Evolutionary conservation across 2,797 vertebrate genomes (phyloP).

Genomic region (Acanthurus lineatus): DNA sequence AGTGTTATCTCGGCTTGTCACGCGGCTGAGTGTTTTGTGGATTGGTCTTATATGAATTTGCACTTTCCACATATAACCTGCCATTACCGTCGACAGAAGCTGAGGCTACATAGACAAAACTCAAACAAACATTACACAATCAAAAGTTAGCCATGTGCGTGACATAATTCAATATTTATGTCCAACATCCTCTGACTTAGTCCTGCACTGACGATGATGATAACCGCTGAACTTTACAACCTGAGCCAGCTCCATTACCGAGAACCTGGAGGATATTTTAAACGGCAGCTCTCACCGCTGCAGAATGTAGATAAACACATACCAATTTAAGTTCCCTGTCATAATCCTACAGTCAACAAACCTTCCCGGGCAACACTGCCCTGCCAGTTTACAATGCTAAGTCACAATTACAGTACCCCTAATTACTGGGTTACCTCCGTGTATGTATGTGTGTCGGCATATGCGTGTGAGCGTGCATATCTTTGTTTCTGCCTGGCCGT

Average conservation of each 20-base stretch:
- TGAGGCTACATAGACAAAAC: conserved; percentile 7
- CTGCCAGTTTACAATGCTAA: conserved; percentile 74
- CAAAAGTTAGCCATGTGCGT: background rate
- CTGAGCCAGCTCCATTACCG: conserved; percentile 52
- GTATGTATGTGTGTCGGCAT: conserved; percentile 32
- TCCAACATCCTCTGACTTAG: conserved; percentile 14
- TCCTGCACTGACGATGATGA: conserved; percentile 22
- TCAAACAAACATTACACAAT: conserved; percentile 15
- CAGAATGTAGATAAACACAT: conserved; percentile 83
- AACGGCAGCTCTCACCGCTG: conserved; percentile 68
- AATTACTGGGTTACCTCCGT: conserved; percentile 75
- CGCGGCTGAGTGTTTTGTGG: conserved; percentile 3
- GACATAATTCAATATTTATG: conserved; percentile 8
- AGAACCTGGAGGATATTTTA: conserved; percentile 71
- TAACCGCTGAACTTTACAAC: conserved; percentile 47
- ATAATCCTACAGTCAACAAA: conserved; percentile 78
- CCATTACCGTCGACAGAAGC: conserved; percentile 17
- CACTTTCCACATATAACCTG: conserved; percentile 23
- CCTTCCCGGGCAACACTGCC: conserved; percentile 76
- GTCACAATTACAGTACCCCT: conserved; percentile 76
- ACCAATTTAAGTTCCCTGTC: conserved; percentile 73
- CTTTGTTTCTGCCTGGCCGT: conserved; percentile 49
- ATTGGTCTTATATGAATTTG: conserved; percentile 12
- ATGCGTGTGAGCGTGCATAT: conserved; percentile 62
- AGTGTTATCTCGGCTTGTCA: conserved; percentile 19